Percentiles rank a stretch among this genome's conserved stretches.
phyloP scores from a whole-genome alignment of 2,113 vertebrate species.

The Phaethornis superciliosus region DNA sequence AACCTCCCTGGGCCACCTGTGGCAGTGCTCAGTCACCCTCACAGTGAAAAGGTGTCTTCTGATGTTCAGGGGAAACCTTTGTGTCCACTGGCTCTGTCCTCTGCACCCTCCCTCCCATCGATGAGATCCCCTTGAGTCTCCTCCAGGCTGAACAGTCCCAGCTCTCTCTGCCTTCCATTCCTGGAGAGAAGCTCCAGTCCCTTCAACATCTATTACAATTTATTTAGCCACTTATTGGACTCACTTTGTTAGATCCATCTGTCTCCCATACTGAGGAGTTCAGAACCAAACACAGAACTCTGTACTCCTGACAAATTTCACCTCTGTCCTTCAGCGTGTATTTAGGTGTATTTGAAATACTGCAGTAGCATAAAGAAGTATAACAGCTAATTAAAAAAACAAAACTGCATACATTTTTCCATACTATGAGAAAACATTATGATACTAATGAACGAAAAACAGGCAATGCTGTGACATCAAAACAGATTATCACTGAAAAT shows the following conservation, averaged over 20 bases:
- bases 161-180: too few relatives aligned
- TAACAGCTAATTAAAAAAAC: not conserved
- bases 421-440: not conserved
- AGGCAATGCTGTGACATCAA: not conserved
- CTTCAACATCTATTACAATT: not conserved
- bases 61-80: not conserved
- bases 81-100: fast-evolving
- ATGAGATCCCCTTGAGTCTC: not conserved
- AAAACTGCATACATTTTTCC: not conserved
- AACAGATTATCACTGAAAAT: not conserved
- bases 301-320: not conserved
- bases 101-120: not conserved
- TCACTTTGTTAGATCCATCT: not conserved
- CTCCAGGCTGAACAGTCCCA: not conserved
- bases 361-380: not conserved
- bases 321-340: not conserved
- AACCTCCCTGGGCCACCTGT: not conserved
- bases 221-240: not conserved
- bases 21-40: too few relatives aligned
- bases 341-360: not conserved
- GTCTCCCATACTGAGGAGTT: not conserved
- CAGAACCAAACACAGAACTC: not conserved
- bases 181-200: not conserved
- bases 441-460: not conserved
- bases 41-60: not conserved